These are phyloP conservation scores for Ataeniobius toweri DNA, from an alignment of 2,797 vertebrate genomes.

Conservation along the genomic window DNA sequence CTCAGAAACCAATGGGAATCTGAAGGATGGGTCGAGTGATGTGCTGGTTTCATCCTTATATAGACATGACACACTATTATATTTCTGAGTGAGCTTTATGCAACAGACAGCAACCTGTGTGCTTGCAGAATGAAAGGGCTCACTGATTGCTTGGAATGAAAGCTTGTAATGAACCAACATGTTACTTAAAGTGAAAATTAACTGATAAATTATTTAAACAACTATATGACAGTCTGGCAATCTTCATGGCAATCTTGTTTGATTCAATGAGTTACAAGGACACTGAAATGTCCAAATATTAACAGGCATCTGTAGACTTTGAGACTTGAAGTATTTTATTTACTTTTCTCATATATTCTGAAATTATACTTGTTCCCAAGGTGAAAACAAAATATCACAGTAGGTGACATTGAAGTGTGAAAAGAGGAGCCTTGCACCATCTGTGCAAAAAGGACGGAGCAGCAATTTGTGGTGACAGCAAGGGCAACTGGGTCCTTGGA, in stretches of 20 bases:
- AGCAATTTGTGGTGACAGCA: too few species aligned
- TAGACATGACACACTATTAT: slow-evolving; percentile 61
- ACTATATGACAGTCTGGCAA: neutral
- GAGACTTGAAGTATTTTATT: too few species aligned
- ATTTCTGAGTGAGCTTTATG: slow-evolving; percentile 20
- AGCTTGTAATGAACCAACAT: slow-evolving; percentile 19
- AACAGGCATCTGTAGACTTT: too few species aligned
- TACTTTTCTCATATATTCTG: too few species aligned
- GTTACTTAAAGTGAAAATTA: slow-evolving; percentile 17
- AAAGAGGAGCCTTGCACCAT: too few species aligned
- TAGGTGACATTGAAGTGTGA: too few species aligned
- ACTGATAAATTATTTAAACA: neutral
- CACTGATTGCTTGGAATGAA: slow-evolving; percentile 32
- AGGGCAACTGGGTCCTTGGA: neutral
- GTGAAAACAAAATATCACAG: too few species aligned
- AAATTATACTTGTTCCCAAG: too few species aligned
- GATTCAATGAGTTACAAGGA: too few species aligned
- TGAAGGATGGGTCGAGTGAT: slow-evolving; percentile 51
- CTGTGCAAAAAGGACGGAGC: too few species aligned
- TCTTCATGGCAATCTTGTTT: too few species aligned
- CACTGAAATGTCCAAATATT: too few species aligned
- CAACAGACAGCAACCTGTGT: slow-evolving; percentile 24
- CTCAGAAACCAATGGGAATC: slow-evolving; percentile 58
- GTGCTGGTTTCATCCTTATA: slow-evolving; percentile 67
- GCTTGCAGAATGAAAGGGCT: slow-evolving; percentile 9